Evolutionary conservation across 2,888 invertebrate genomes (phyloP), one percentile per base, ranked within the genome.

Genomic region (Rotaria macrura): DNA sequence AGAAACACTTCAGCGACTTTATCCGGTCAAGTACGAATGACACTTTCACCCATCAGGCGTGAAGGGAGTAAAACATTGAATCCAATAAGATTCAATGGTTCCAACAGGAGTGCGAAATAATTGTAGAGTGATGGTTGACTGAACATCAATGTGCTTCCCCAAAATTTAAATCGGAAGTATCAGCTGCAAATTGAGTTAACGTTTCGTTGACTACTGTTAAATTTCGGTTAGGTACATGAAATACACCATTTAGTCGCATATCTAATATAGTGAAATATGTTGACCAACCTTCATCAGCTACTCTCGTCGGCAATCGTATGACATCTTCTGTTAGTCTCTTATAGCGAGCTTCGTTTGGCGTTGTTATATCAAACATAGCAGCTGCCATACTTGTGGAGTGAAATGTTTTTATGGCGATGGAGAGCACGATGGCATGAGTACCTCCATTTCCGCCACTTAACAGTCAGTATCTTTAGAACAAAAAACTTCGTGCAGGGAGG

Each of bases 391-490:
- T 14, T 34, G 65, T 29, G 3, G 65, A 34, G 7, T 29, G 65
- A 34, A 25, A 65, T 20, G 65, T 65, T 29, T 12, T 23, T 65
- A 65, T 1, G 9, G 10, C 65, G 17, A 29, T 34, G 0, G 65
- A 65, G 10, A 65, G 65, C 34, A 88, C 87, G 25, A 88, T 87
- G 6, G 87, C 88, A 86, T 87, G 88, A 12, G 88, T 87, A 38
- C 87, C 87, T 10, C 88, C 88, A 12, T 88, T 88, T 0, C 88
- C 88, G 34, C 88, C 88, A 47, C 87, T 83, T 9, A 88, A 43
- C 57, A 87, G 88, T 88, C 88, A 88, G 87, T 88, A 88, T 29
- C n/a, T n/a, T n/a, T n/a, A n/a, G n/a, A n/a, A n/a, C n/a, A n/a
- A n/a, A n/a, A n/a, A n/a, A n/a, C n/a, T n/a, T n/a, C n/a, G n/a